Base-by-base conservation (phyloP, 2,797 vertebrate genomes). In the Uromys caudimaculatus region DNA sequence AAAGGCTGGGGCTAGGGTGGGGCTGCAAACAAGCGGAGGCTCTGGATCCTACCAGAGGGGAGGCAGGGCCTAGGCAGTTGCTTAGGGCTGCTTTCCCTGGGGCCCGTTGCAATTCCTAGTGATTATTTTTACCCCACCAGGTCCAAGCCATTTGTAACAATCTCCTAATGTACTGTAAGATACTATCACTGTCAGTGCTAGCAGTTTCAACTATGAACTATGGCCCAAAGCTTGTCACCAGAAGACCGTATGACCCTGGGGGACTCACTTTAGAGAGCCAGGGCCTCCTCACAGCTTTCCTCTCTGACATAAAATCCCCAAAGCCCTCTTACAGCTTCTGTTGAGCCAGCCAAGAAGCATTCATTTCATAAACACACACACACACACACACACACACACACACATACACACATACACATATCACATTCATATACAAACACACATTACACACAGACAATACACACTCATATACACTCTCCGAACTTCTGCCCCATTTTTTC, bases 1-100 rank as follows among this genome's bases (percentile, higher is more conserved):
- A 13, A 35, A 1, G 9, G 27, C 38, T 6, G 16, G n/a, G 69
- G 9, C 35, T n/a, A 32, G 35, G 0, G 11, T 1, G 16, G 1
- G 60, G 32, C 54, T 41, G 24, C 32, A 35, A 10, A 52, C 50
- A 41, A 56, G 6, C 14, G 0, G 27, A 73, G 0, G 38, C 29
- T 60, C 54, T 41, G 29, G 47, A 6, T n/a, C 29, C 35, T 16
- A 76, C 14, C 73, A 19, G 47, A 67, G 14, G 12, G 21, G 1
- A 73, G 35, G 32, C 3, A 24, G 58, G 64, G 56, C 84, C 77
- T 24, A 35, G 10, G 23, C 0, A 16, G 35, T 16, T 24, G 24
- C 21, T 12, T 56, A 0, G 16, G 83, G 16, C 44, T 41, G 11
- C 81, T 47, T 69, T 64, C 62, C 23, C 8, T 5, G 29, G 29